phyloP scores from a whole-genome alignment of 2,113 vertebrate species.

The Pontoporia blainvillei region DNA sequence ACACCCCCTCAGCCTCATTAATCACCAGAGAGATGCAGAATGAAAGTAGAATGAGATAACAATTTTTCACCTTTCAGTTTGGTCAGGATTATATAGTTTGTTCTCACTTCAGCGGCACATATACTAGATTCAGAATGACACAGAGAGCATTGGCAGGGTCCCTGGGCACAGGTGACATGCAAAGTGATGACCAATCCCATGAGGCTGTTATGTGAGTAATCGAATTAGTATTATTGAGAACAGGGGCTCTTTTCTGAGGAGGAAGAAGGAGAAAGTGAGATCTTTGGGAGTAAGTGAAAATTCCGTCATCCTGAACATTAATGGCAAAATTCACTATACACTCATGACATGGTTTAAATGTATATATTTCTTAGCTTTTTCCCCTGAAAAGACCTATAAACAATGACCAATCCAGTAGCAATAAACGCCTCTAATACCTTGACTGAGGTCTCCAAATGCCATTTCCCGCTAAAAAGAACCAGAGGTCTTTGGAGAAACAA shows the following conservation, averaged over 20 bases:
- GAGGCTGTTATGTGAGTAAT: not conserved
- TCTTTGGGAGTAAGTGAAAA: conserved; percentile 16
- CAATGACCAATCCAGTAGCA: not conserved
- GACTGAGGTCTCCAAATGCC: not conserved
- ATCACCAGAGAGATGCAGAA: not conserved
- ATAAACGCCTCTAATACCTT: not conserved
- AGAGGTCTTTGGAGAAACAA: not conserved
- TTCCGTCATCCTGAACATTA: not conserved
- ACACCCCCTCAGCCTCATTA: not conserved
- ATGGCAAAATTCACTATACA: not conserved
- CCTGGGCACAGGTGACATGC: not conserved
- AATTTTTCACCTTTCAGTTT: not conserved
- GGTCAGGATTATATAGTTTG: not conserved
- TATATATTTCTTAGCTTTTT: not conserved
- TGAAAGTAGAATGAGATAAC: not conserved
- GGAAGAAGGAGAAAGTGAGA: not conserved
- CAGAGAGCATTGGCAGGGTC: not conserved
- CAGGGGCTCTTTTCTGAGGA: not conserved
- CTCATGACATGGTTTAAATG: not conserved
- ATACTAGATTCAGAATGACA: not conserved
- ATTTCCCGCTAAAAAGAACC: not conserved
- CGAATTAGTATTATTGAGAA: not conserved
- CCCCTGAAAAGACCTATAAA: not conserved
- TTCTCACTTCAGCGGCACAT: not conserved
- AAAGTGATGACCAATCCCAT: not conserved